These are phyloP conservation scores for Brachionus rotundiformis DNA, from an alignment of 1,140 invertebrate genomes.

Conservation along the genomic window DNA sequence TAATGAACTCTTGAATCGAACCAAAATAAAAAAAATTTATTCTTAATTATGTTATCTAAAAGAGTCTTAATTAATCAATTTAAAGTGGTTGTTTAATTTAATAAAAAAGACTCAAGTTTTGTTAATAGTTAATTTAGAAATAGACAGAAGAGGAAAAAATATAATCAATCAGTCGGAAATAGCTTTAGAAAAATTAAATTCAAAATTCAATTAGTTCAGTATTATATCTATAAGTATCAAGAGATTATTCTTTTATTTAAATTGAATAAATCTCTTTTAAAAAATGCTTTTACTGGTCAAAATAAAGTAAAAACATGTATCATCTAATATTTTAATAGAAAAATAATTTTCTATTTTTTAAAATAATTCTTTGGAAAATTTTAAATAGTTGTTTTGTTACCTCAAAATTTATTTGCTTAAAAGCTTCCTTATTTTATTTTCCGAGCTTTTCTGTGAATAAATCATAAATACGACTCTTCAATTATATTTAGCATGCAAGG, in stretches of 20 bases:
- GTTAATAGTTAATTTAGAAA: background rate
- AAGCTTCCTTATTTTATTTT: background rate
- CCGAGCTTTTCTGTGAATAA: background rate
- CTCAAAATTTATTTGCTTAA: background rate
- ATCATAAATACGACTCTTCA: background rate
- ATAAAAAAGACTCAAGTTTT: background rate
- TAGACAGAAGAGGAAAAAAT: background rate
- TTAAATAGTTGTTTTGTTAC: too few species aligned
- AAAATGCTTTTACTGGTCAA: background rate
- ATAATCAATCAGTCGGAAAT: background rate
- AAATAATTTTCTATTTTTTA: background rate
- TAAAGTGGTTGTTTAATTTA: background rate
- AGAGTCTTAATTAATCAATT: background rate
- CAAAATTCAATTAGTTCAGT: background rate
- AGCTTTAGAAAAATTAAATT: background rate
- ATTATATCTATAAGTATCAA: background rate
- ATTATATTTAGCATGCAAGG: background rate
- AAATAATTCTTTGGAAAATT: too few species aligned
- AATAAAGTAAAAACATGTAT: too few species aligned
- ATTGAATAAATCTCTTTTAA: background rate
- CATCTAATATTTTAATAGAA: background rate
- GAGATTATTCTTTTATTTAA: background rate
- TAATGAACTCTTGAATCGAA: background rate
- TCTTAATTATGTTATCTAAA: background rate
- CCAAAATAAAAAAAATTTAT: background rate